Evolutionary conservation across 2,888 invertebrate species (phyloP).

Genomic region (Byasa hedistus): DNA sequence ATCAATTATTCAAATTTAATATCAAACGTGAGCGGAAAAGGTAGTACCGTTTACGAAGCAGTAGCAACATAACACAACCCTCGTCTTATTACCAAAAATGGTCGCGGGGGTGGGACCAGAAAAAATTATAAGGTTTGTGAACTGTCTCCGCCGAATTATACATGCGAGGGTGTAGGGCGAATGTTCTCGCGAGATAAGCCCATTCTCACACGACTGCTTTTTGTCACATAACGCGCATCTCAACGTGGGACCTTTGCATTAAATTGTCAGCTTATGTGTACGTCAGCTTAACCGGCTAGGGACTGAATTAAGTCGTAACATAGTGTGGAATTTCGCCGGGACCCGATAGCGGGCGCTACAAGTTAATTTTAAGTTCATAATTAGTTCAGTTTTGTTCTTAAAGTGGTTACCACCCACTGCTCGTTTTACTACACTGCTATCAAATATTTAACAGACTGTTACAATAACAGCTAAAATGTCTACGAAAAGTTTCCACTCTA

Average conservation of each 20-base stretch:
- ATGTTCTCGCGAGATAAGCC: slow-evolving; percentile 67
- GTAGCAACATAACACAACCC: slow-evolving; percentile 10
- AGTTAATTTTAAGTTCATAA: slow-evolving; percentile 16
- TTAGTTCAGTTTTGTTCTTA: slow-evolving; percentile 3
- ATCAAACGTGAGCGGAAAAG: slow-evolving; percentile 31
- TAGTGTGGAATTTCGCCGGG: slow-evolving; percentile 23
- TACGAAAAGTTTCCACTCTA: too few species aligned
- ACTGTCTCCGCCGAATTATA: slow-evolving; percentile 40
- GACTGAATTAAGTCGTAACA: slow-evolving; percentile 35
- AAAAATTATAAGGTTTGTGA: slow-evolving; percentile 36
- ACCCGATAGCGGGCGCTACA: slow-evolving; percentile 19
- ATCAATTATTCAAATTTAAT: slow-evolving; percentile 12
- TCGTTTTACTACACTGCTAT: too few species aligned
- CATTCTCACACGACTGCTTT: slow-evolving; percentile 57
- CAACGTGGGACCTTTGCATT: slow-evolving; percentile 53
- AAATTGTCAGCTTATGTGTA: slow-evolving; percentile 51
- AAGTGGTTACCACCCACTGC: too few species aligned
- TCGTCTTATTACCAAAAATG: slow-evolving; percentile 15
- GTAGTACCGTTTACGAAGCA: slow-evolving; percentile 13
- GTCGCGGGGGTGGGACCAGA: slow-evolving; percentile 25
- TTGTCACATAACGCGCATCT: slow-evolving; percentile 62
- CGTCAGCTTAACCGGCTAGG: slow-evolving; percentile 34
- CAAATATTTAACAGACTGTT: too few species aligned
- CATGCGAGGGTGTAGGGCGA: slow-evolving; percentile 45
- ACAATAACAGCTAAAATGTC: too few species aligned